Conservation (phyloP, 2,113 vertebrate species). For the Picathartes gymnocephalus region DNA sequence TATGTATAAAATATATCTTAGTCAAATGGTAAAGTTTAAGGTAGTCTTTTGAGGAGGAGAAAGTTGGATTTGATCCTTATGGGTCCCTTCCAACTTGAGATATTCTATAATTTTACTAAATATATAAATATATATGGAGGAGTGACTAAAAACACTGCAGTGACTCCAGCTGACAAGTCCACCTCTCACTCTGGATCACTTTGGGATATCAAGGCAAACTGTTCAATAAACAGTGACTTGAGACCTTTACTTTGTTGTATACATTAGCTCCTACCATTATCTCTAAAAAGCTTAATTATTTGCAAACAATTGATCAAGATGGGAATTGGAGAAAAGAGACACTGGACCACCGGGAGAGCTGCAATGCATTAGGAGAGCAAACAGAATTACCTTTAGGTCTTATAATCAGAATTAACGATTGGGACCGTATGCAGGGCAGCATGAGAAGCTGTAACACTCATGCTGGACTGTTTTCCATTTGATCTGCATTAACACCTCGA, state of each 20-base stretch:
- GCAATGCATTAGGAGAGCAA: conserved; percentile 80
- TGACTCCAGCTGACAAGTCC: background rate
- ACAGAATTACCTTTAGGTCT: conserved; percentile 80
- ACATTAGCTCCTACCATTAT: conserved; percentile 79
- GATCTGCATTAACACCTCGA: conserved; percentile 83
- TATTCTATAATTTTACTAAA: background rate
- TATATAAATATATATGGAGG: background rate
- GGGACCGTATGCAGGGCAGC: conserved; percentile 29
- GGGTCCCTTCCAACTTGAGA: background rate
- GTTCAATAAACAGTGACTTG: conserved; percentile 63
- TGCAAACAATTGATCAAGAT: conserved; percentile 86
- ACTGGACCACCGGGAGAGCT: conserved; percentile 72
- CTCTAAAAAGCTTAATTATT: conserved; percentile 88
- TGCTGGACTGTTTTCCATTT: conserved; percentile 78
- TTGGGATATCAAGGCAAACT: conserved; percentile 71
- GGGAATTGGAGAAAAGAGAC: conserved; percentile 78
- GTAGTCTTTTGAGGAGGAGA: background rate
- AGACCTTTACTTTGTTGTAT: conserved; percentile 73
- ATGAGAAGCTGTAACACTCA: conserved; percentile 54
- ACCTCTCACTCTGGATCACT: conserved; percentile 55
- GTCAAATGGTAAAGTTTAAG: background rate
- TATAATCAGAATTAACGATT: conserved; percentile 79
- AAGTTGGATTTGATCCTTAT: background rate
- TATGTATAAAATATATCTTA: background rate
- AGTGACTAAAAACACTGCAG: background rate